Base-by-base conservation (phyloP, 1,140 invertebrate genomes). In the Coenobita brevimanus region DNA sequence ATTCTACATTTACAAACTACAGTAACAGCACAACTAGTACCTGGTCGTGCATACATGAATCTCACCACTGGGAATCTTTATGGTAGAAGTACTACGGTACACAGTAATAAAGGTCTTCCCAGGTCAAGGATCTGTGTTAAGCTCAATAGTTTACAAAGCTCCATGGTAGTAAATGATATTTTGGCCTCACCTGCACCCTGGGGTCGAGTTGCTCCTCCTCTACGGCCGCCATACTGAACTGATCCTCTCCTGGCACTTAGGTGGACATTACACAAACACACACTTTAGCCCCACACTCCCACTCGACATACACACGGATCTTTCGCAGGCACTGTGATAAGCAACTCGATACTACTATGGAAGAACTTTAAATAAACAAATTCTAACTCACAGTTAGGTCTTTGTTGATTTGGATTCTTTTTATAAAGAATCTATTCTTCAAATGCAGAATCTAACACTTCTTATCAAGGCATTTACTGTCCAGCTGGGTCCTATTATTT, bases 191-290 rank as follows among this genome's bases (percentile, higher is more conserved):
- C 84, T 87, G 84, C 46, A 87, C 78, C 75, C 84, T 87, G 38
- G 84, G 84, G 46, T 87, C 84, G 4, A 87, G 76, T 36, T 71
- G 60, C 33, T 87, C 84, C 24, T 87, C 84, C 21, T 76, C 75
- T 15, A 80, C 15, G 38, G 84, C n/a, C 0, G 75, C 83, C 83
- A 86, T 86, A 10, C 30, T 38, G 80, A 10, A 38, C 46, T 57
- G n/a, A 43, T n/a, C 62, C 30, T 30, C n/a, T 36, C 27, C 8
- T 24, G 2, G 3, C 15, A 17, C 21, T 33, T 10, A 24, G 0
- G 43, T 8, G 8, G 21, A 10, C 27, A 36, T 15, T 15, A 38
- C 6, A n/a, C 41, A 57, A 0, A 21, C 10, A 57, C 17, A 6
- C 41, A 76, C 27, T 10, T 24, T 10, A 15, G 6, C 17, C 6